phyloP scores from a whole-genome alignment of 2,888 invertebrate species.

The Philereme transversata region DNA sequence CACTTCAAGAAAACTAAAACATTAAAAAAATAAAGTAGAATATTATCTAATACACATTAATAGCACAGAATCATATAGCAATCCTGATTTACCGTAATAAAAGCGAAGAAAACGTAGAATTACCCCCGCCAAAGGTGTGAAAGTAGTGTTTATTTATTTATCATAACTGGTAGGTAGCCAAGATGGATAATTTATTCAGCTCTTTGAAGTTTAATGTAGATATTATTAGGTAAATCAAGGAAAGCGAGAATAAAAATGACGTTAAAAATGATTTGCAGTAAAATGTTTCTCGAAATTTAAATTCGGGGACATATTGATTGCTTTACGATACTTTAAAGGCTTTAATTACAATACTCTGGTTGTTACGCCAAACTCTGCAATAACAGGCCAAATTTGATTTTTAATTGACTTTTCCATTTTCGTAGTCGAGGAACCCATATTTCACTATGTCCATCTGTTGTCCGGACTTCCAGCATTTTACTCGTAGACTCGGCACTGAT shows the following conservation, averaged over 20 bases:
- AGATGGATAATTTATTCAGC: slow-evolving; percentile 39
- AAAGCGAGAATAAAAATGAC: slow-evolving; percentile 1
- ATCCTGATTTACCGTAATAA: slow-evolving; percentile 32
- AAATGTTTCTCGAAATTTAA: too few relatives aligned
- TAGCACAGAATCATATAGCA: slow-evolving; percentile 21
- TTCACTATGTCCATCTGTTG: too few relatives aligned
- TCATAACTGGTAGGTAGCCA: slow-evolving; percentile 34
- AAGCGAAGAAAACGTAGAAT: slow-evolving; percentile 25
- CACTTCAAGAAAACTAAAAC: not conserved
- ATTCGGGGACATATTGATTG: too few relatives aligned
- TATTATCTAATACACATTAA: slow-evolving; percentile 1
- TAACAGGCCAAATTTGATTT: too few relatives aligned
- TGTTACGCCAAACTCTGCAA: too few relatives aligned
- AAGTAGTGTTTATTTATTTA: slow-evolving; percentile 38
- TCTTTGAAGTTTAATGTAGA: slow-evolving; percentile 35
- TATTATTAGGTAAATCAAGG: slow-evolving; percentile 14
- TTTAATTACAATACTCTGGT: too few relatives aligned
- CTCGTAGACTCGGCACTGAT: too few relatives aligned
- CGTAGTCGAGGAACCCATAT: too few relatives aligned
- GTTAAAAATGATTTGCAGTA: too few relatives aligned
- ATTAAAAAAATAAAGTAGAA: not conserved
- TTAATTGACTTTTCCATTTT: too few relatives aligned
- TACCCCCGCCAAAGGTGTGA: slow-evolving; percentile 29
- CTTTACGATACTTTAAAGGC: too few relatives aligned
- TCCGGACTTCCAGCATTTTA: too few relatives aligned